Evolutionary conservation across 2,113 vertebrate species (phyloP).

Genomic region (Penelope pileata): DNA sequence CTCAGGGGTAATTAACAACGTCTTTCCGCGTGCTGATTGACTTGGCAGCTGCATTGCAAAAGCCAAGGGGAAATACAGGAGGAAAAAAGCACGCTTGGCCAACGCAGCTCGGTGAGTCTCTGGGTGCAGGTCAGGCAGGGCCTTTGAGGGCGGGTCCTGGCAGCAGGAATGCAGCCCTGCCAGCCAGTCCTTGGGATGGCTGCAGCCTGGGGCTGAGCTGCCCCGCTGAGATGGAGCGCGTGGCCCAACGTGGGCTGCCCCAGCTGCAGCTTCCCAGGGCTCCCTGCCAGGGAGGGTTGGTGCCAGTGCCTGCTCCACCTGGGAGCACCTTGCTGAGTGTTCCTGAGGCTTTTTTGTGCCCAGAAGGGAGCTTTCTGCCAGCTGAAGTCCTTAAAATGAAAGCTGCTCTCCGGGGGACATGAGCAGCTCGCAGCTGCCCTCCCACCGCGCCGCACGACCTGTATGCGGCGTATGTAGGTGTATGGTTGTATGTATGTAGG

Average conservation of each 20-base stretch:
- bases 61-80: not conserved
- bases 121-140: not conserved
- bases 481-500: not conserved
- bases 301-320: rapidly evolving
- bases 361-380: rapidly evolving
- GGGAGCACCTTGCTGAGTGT: not conserved
- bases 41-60: not conserved
- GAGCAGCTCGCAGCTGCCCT: not conserved
- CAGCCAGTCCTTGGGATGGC: not conserved
- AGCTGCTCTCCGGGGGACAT: not conserved
- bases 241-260: rapidly evolving
- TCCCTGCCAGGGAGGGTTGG: rapidly evolving
- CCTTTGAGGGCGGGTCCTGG: not conserved
- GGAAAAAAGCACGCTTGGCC: not conserved
- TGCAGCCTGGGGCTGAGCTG: not conserved
- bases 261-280: rapidly evolving
- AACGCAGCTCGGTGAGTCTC: not conserved
- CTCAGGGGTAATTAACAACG: rapidly evolving
- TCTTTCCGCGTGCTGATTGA: rapidly evolving
- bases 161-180: constrained; percentile 35
- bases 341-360: not conserved
- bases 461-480: not conserved
- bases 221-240: rapidly evolving
- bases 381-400: not conserved
- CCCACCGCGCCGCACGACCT: rapidly evolving